Base-by-base conservation (phyloP, 1,140 invertebrate species). In the Heliothis virescens region DNA sequence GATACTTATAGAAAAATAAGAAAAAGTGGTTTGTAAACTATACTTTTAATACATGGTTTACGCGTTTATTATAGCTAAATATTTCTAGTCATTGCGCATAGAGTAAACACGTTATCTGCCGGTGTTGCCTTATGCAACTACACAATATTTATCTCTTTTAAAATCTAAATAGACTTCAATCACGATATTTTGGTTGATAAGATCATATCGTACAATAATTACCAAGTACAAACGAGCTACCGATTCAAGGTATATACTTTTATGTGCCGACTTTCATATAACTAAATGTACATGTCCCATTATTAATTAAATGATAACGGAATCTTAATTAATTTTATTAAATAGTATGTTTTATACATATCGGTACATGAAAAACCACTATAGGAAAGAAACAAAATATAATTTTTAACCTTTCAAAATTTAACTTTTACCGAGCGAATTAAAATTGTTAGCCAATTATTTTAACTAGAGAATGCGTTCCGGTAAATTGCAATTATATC, bases 81-180 rank as follows among this genome's bases (percentile, higher is more conserved):
- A 55, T 62, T 62, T 75, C 55, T 60, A 75, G 16, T 67, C 41
- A 73, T 52, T 29, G 47, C 52, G 41, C 21, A 57, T 41, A 72
- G 26, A 71, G 21, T 53, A 52, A 53, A 41, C 29, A 55, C 52
- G 26, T 74, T 65, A 76, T 65, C 74, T 50, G 63, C 15, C 48
- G 15, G 59, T 52, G 48, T 67, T 26, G 53, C 69, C 59, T 63
- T 80, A 53, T 74, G 71, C 52, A 79, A 79, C 15, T 79, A 79
- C 65, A 72, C 67, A 81, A 52, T 63, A 76, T 10, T 47, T 72
- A 81, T 81, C 79, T 60, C 1, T 55, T 55, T 47, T 53, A 18
- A 82, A 79, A 75, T 82, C 81, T 82, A 82, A 82, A 82, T 79
- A 82, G 65, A 82, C 76, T 79, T 79, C 29, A 82, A 79, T 82